Base-by-base conservation (phyloP, 1,140 invertebrate species). In the Ctenoplectra terminalis region DNA sequence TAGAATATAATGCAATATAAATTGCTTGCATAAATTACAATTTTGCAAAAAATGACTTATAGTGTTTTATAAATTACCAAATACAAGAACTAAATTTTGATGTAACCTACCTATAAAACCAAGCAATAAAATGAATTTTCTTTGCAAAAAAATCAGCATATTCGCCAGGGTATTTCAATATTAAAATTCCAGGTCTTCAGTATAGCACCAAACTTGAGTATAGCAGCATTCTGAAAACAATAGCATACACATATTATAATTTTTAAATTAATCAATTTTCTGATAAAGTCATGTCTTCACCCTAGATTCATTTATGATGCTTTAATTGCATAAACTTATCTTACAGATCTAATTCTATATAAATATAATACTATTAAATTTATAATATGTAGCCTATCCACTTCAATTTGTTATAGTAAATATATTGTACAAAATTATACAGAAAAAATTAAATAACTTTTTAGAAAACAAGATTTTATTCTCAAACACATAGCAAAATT, bases 61-160 rank as follows among this genome's bases (percentile, higher is more conserved):
- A 52, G 4, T n/a, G n/a, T n/a, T n/a, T n/a, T n/a, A n/a, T n/a
- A n/a, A 61, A n/a, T 34, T n/a, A 37, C 8, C 23, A 61, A 61
- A 37, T 23, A n/a, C 8, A 37, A 61, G 6, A 37, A 60, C 23
- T 46, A 60, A 15, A 60, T 34, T 70, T 20, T 23, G 43, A 23
- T 31, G 0, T 26, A 26, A 75, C 3, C 26, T 82, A 4, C 40
- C 13, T 81, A 95, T 94, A 95, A 66, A 95, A 96, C 87, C 95
- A 96, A 90, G 93, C 96, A 5, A 95, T 96, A 23, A 95, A 96
- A 89, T 95, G 96, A 92, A 95, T 96, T 74, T 88, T 96, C 63
- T 95, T 96, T 92, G 94, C 95, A 15, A 95, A 96, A 87, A 89
- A 94, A 81, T 88, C 94, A 26, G 93, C 93, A n/a, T 95, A 95